A percentile compares a stretch with the other conserved stretches of the same genome.
Evolutionary conservation across 1,140 invertebrate genomes (phyloP).

Genomic region (Sitobion miscanthi): DNA sequence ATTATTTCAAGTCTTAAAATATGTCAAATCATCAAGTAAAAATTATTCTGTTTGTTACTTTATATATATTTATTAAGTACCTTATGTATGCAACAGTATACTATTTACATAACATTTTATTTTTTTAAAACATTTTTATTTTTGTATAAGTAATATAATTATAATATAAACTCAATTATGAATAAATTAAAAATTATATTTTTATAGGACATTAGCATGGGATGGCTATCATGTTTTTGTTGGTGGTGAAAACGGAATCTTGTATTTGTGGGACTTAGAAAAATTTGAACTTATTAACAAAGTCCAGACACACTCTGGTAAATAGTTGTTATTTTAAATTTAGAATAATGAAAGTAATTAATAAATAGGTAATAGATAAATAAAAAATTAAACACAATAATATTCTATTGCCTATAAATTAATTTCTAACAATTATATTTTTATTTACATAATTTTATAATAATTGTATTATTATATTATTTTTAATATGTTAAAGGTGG

Average conservation of each 20-base stretch:
- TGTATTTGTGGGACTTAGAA: slow-evolving; percentile 48
- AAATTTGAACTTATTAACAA: slow-evolving; percentile 54
- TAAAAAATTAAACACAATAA: neutral
- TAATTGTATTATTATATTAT: neutral
- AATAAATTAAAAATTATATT: neutral
- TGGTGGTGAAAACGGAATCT: slow-evolving; percentile 34
- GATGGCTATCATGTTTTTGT: slow-evolving; percentile 44
- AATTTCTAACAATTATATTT: neutral
- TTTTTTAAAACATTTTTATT: neutral
- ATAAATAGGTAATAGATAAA: neutral
- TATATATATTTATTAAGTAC: too few relatives aligned
- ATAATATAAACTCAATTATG: neutral
- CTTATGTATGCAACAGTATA: too few relatives aligned
- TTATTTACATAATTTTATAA: neutral
- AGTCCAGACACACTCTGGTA: slow-evolving; percentile 57
- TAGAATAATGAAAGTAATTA: neutral
- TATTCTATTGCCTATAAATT: neutral
- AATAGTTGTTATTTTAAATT: neutral
- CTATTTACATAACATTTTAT: neutral
- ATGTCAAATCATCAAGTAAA: neutral
- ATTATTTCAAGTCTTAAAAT: neutral
- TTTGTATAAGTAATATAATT: neutral
- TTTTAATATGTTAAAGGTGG: neutral
- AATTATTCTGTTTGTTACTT: neutral
- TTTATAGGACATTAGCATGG: slow-evolving; percentile 13